A percentile compares a stretch with the other conserved stretches of the same genome.
Conservation (phyloP, 2,113 vertebrate species). For the Atlantisia rogersi region DNA sequence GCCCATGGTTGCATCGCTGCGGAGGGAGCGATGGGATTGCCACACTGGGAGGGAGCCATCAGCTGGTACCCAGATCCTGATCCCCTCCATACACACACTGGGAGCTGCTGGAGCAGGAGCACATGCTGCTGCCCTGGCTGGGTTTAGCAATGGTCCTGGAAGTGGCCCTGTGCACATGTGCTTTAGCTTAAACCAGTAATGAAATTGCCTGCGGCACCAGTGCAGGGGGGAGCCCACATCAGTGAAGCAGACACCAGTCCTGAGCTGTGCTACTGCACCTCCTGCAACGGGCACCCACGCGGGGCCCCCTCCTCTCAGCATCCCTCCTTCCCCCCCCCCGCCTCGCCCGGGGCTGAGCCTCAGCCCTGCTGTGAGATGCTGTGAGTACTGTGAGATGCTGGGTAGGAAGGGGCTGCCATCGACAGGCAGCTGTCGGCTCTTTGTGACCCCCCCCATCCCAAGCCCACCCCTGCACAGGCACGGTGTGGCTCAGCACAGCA, state of each 20-base stretch:
- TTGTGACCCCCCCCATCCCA: background rate
- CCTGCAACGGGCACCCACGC: accelerated
- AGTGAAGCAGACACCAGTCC: background rate
- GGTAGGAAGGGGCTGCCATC: accelerated
- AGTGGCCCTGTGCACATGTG: background rate
- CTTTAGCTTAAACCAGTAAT: background rate
- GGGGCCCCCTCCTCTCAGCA: background rate
- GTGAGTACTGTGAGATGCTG: background rate
- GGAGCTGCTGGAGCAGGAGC: background rate
- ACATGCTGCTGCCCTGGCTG: accelerated
- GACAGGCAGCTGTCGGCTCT: background rate
- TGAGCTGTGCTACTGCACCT: background rate
- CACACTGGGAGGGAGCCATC: accelerated
- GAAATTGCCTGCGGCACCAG: background rate
- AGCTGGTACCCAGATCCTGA: background rate
- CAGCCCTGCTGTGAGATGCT: background rate
- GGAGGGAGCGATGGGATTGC: background rate
- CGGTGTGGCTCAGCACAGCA: accelerated
- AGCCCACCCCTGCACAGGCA: background rate
- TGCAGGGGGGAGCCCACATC: too few relatives aligned
- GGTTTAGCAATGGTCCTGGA: background rate
- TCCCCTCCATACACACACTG: accelerated
- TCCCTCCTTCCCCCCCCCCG: background rate
- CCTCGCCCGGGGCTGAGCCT: accelerated
- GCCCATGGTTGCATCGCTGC: accelerated